Percentiles rank a stretch among this genome's conserved stretches.
phyloP scores from a whole-genome alignment of 2,888 invertebrate species.

The Scelioninae gen. 1 region DNA sequence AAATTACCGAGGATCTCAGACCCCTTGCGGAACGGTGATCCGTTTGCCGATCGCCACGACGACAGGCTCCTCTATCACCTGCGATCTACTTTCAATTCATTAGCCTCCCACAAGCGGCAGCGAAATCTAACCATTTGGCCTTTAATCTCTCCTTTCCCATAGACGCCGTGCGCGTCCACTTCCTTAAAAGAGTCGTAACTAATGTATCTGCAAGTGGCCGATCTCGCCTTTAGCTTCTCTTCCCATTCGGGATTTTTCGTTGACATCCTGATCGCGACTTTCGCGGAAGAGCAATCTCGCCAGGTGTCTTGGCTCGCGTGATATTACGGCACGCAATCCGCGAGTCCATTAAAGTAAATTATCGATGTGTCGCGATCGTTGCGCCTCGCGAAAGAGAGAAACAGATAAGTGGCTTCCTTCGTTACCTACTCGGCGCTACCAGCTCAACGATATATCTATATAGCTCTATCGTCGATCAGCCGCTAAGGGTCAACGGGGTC shows the following conservation, averaged over 20 bases:
- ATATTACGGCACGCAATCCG: conserved; percentile 70
- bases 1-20: conserved; percentile 28
- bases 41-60: conserved; percentile 46
- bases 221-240: conserved; percentile 60
- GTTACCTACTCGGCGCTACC: conserved; percentile 66
- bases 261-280: conserved; percentile 67
- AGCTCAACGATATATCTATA: conserved; percentile 74
- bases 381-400: conserved; percentile 44
- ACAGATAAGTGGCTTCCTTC: conserved; percentile 70
- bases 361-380: conserved; percentile 71
- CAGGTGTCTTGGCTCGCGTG: conserved; percentile 59
- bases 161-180: conserved; percentile 48
- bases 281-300: conserved; percentile 65
- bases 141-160: conserved; percentile 68
- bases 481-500: conserved; percentile 75
- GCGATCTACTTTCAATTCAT: conserved; percentile 68
- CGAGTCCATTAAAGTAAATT: conserved; percentile 72
- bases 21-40: conserved; percentile 4
- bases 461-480: conserved; percentile 77
- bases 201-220: conserved; percentile 57
- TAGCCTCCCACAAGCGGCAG: conserved; percentile 65
- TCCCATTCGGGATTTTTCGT: conserved; percentile 57
- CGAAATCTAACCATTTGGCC: conserved; percentile 65
- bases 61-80: conserved; percentile 50
- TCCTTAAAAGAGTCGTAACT: conserved; percentile 70